Evolutionary conservation across 2,797 vertebrate genomes (phyloP).

Genomic region (Typhlichthys eigenmanni): DNA sequence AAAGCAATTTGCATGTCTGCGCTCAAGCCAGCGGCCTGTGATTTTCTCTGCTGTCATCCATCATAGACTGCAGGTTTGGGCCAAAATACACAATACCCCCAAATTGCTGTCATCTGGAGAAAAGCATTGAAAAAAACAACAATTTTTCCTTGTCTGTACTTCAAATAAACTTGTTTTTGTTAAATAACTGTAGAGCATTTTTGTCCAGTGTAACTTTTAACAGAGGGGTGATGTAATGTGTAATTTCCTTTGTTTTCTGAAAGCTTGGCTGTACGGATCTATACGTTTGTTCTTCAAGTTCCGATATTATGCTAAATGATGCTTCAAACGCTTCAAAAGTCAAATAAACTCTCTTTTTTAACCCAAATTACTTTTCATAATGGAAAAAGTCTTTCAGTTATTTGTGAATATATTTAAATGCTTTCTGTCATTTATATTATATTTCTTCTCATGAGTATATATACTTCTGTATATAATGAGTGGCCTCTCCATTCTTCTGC

Average conservation of each 20-base stretch:
- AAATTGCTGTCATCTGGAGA: constrained; percentile 94
- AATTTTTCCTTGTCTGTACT: constrained; percentile 79
- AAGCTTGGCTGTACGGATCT: constrained; percentile 66
- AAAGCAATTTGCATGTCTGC: constrained; percentile 88
- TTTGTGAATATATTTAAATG: too few relatives aligned
- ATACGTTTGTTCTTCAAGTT: constrained; percentile 57
- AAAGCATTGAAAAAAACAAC: constrained; percentile 81
- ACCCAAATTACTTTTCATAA: background rate
- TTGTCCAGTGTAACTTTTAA: constrained; percentile 69
- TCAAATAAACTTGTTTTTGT: constrained; percentile 90
- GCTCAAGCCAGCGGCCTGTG: constrained; percentile 81
- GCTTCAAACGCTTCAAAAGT: constrained; percentile 43
- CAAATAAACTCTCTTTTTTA: constrained; percentile 26
- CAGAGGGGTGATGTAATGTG: constrained; percentile 74
- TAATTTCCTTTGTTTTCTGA: constrained; percentile 81
- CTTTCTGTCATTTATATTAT: too few relatives aligned
- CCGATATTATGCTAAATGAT: constrained; percentile 57
- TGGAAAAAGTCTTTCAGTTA: too few relatives aligned
- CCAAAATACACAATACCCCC: constrained; percentile 92
- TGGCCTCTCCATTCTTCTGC: too few relatives aligned
- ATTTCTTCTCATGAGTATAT: too few relatives aligned
- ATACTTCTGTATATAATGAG: too few relatives aligned
- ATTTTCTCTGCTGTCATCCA: constrained; percentile 92
- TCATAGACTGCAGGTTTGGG: constrained; percentile 82
- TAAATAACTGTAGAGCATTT: constrained; percentile 80